A percentile compares a stretch with the other conserved stretches of the same genome.
phyloP scores from a whole-genome alignment of 2,888 invertebrate species.

The Caenorhabditis doughertyi region DNA sequence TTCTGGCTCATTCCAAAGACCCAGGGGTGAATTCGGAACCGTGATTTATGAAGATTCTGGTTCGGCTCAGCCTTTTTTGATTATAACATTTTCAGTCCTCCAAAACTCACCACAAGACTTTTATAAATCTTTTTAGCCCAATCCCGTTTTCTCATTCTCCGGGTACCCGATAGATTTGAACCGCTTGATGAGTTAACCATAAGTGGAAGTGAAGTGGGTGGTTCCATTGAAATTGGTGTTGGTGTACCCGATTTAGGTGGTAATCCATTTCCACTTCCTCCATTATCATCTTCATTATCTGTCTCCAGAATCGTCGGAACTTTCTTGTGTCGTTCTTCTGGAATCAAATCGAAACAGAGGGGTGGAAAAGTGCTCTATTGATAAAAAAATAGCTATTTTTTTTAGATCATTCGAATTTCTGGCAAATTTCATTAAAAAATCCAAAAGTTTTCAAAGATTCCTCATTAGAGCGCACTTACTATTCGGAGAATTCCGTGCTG shows the following conservation, averaged over 20 bases:
- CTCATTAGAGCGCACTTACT: slow-evolving; percentile 45
- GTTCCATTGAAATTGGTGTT: slow-evolving; percentile 1
- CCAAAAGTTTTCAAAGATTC: too few species aligned
- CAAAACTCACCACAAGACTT: slow-evolving; percentile 71
- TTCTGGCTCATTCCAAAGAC: too few species aligned
- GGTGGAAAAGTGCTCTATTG: too few species aligned
- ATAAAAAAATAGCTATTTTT: too few species aligned
- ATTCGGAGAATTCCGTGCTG: slow-evolving; percentile 45
- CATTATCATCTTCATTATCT: slow-evolving; percentile 65
- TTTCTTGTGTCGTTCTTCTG: slow-evolving; percentile 61
- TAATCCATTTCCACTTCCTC: background rate
- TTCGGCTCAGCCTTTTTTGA: too few species aligned
- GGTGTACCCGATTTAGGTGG: slow-evolving; percentile 15
- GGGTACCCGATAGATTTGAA: slow-evolving; percentile 19
- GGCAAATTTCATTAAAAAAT: too few species aligned
- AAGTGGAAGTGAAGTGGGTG: slow-evolving; percentile 7
- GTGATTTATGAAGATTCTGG: too few species aligned
- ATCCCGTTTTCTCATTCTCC: slow-evolving; percentile 75
- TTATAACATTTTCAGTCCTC: too few species aligned
- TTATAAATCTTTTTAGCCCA: slow-evolving; percentile 75
- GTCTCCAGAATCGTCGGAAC: slow-evolving; percentile 70
- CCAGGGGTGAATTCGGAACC: too few species aligned
- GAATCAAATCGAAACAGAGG: slow-evolving; percentile 5
- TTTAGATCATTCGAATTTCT: too few species aligned
- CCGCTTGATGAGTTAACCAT: slow-evolving; percentile 23